phyloP scores from a whole-genome alignment of 2,888 invertebrate species.

The Ophion obscuratus region DNA sequence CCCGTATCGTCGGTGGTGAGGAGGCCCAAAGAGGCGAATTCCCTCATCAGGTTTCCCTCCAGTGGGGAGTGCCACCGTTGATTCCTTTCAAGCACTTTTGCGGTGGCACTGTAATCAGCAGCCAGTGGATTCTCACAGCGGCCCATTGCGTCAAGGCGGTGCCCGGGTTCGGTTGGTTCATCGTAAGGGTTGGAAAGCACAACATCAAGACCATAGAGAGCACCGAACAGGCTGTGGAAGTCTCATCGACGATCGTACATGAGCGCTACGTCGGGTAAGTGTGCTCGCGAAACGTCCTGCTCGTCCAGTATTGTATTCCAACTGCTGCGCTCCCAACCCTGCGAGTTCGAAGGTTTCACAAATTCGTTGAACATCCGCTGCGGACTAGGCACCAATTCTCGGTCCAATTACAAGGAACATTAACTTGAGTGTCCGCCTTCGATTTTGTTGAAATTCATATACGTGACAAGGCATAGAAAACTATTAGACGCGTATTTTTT shows the following conservation, averaged over 20 bases:
- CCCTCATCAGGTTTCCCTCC: slow-evolving; percentile 84
- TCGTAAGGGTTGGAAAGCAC: slow-evolving; percentile 86
- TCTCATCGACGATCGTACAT: slow-evolving; percentile 77
- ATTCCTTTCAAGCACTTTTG: slow-evolving; percentile 81
- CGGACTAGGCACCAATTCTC: neutral
- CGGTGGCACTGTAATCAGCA: slow-evolving; percentile 83
- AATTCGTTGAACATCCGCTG: neutral
- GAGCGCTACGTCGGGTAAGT: slow-evolving; percentile 80
- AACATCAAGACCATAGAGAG: slow-evolving; percentile 80
- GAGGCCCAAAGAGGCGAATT: slow-evolving; percentile 82
- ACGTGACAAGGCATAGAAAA: too few species aligned
- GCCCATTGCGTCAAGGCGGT: slow-evolving; percentile 81
- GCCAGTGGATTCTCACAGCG: slow-evolving; percentile 84
- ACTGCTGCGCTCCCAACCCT: neutral
- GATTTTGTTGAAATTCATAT: too few species aligned
- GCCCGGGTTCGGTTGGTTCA: slow-evolving; percentile 76
- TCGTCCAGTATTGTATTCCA: neutral
- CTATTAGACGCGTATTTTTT: too few species aligned
- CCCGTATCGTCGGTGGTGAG: slow-evolving; percentile 73
- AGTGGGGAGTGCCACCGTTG: slow-evolving; percentile 75
- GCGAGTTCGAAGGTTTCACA: neutral
- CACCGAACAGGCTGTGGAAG: slow-evolving; percentile 78
- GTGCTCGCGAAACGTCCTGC: slow-evolving; percentile 80
- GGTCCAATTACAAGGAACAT: too few species aligned
- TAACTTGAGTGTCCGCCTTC: too few species aligned